phyloP scores from a whole-genome alignment of 92 coral and sea anemone genomes.

The Porites evermanni region DNA sequence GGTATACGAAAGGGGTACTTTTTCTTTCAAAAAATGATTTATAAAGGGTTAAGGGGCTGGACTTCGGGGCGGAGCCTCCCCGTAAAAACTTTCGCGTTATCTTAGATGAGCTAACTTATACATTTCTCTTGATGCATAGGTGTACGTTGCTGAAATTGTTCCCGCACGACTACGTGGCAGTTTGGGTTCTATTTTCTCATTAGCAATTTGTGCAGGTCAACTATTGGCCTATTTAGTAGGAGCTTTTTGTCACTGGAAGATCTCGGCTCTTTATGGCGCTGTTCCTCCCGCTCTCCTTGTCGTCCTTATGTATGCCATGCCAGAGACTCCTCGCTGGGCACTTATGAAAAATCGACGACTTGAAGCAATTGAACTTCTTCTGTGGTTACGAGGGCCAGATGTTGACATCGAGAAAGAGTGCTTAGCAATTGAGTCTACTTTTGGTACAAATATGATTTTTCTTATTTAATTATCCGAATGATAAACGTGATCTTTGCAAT shows the following conservation, averaged over 20 bases:
- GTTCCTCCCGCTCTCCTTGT: slow-evolving; percentile 73
- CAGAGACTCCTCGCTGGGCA: slow-evolving; percentile 96
- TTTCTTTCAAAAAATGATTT: too few species aligned
- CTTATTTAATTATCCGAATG: neutral
- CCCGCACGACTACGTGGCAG: slow-evolving; percentile 83
- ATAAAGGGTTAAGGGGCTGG: too few species aligned
- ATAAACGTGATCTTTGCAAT: too few species aligned
- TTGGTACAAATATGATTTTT: slow-evolving; percentile 51
- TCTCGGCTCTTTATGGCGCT: slow-evolving; percentile 90
- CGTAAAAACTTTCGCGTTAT: too few species aligned
- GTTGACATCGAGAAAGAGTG: slow-evolving; percentile 81
- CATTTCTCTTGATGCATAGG: slow-evolving; percentile 47
- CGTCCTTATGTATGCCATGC: slow-evolving; percentile 80
- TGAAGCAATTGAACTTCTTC: slow-evolving; percentile 76
- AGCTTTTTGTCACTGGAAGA: slow-evolving; percentile 66
- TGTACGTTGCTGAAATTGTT: slow-evolving; percentile 91
- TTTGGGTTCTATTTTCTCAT: slow-evolving; percentile 84
- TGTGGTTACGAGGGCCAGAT: slow-evolving; percentile 75
- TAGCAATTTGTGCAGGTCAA: slow-evolving; percentile 79
- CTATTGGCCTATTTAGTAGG: slow-evolving; percentile 71
- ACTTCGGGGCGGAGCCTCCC: too few species aligned
- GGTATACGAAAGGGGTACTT: too few species aligned
- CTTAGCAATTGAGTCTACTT: slow-evolving; percentile 70
- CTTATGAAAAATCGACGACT: slow-evolving; percentile 70
- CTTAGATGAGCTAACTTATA: too few species aligned